Conservation (phyloP, 2,113 vertebrate species). For the Neodon shergylaensis region DNA sequence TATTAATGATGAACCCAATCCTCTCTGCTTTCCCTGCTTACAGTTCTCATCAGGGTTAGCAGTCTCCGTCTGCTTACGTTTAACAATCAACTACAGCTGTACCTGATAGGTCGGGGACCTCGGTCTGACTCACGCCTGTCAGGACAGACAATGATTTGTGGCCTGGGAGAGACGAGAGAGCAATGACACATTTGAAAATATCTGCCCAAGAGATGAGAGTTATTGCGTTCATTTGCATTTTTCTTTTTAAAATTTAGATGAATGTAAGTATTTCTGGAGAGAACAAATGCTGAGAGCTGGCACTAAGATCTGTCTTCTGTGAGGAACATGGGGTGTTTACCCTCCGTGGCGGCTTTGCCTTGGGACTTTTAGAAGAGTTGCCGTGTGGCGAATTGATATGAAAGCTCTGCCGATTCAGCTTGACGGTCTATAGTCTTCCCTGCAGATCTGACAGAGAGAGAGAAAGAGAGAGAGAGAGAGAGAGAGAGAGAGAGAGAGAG, state of each 20-base stretch:
- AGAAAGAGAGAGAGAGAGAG: not conserved
- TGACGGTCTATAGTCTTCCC: constrained; percentile 4
- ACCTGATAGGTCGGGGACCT: constrained; percentile 32
- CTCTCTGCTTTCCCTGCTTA: not conserved
- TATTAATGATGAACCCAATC: not conserved
- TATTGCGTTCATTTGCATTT: constrained; percentile 74
- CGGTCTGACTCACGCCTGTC: not conserved
- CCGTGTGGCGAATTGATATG: not conserved
- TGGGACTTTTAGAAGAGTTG: constrained; percentile 10
- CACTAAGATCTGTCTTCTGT: constrained; percentile 28
- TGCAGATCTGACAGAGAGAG: not conserved
- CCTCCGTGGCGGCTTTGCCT: not conserved
- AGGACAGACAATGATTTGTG: constrained; percentile 36
- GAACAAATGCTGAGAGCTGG: constrained; percentile 64
- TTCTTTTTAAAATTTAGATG: constrained; percentile 72
- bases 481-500: not conserved
- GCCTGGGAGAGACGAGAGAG: constrained; percentile 44
- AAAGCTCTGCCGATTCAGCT: constrained; percentile 4
- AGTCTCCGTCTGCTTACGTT: not conserved
- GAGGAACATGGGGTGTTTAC: constrained; percentile 11
- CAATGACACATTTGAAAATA: constrained; percentile 67
- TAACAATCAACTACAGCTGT: not conserved
- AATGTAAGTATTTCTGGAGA: constrained; percentile 71
- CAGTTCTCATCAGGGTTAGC: not conserved
- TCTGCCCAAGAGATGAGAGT: constrained; percentile 53